These are phyloP conservation scores for Hemaris fuciformis DNA, from an alignment of 2,888 invertebrate species.

Conservation along the genomic window DNA sequence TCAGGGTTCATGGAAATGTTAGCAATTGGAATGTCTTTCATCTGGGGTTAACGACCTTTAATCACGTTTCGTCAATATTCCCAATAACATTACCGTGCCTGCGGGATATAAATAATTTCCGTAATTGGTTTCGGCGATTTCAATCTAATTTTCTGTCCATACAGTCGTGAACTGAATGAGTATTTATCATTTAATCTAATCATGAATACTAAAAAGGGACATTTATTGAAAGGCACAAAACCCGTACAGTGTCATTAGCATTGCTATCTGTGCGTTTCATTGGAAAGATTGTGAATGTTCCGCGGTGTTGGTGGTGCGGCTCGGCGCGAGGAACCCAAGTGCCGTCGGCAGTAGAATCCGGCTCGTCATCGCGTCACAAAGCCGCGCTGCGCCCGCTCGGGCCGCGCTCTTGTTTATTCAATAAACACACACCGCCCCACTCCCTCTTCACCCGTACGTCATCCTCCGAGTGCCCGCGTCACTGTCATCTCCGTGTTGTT, in stretches of 20 bases:
- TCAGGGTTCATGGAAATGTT: neutral
- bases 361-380: slow-evolving; percentile 60
- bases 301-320: no score
- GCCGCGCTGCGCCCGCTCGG: slow-evolving; percentile 39
- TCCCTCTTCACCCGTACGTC: slow-evolving; percentile 16
- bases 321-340: slow-evolving; percentile 25
- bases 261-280: no score
- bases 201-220: no score
- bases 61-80: neutral
- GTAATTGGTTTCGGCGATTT: neutral
- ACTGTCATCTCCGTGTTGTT: neutral
- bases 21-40: neutral
- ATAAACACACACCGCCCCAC: slow-evolving; percentile 49
- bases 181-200: no score
- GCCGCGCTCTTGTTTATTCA: slow-evolving; percentile 60
- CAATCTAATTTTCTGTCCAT: neutral
- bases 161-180: no score
- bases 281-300: no score
- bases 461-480: neutral
- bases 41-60: neutral
- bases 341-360: slow-evolving; percentile 27
- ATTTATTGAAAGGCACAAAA: neutral
- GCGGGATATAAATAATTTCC: neutral
- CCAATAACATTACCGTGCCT: neutral
- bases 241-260: no score